These are phyloP conservation scores for Rhodinocichla rosea DNA, from an alignment of 2,113 vertebrate genomes.

Conservation along the genomic window DNA sequence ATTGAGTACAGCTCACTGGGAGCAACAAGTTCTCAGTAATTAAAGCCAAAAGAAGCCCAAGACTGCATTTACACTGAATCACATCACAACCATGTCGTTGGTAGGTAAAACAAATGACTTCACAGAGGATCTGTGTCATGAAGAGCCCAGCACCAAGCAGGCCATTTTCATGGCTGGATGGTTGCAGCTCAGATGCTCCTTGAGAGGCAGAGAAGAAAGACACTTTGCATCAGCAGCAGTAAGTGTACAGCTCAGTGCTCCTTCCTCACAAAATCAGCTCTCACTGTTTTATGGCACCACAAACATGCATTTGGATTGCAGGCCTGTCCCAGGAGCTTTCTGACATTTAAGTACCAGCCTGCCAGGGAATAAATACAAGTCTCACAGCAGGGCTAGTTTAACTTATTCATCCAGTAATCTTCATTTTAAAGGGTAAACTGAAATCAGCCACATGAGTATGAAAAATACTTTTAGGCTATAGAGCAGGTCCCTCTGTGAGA, in stretches of 20 bases:
- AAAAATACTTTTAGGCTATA: background rate
- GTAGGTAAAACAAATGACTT: background rate
- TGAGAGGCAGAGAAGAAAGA: background rate
- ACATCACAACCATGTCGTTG: background rate
- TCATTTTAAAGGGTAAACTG: background rate
- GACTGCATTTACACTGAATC: background rate
- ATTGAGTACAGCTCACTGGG: background rate
- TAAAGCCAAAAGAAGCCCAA: background rate
- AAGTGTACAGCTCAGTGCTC: background rate
- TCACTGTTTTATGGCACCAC: background rate
- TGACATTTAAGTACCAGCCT: background rate
- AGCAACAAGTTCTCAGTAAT: conserved; percentile 33
- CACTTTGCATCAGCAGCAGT: background rate
- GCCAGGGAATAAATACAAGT: background rate
- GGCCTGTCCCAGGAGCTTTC: background rate
- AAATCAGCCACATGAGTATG: background rate
- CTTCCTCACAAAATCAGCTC: background rate
- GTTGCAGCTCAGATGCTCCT: background rate
- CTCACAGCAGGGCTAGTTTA: background rate
- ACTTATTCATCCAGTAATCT: background rate
- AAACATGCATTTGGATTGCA: background rate
- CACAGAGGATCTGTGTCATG: background rate
- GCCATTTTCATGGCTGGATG: background rate
- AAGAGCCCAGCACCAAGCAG: background rate
- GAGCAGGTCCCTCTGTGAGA: background rate